phyloP scores from a whole-genome alignment of 2,888 invertebrate species.

The Ophioninae sp. region DNA sequence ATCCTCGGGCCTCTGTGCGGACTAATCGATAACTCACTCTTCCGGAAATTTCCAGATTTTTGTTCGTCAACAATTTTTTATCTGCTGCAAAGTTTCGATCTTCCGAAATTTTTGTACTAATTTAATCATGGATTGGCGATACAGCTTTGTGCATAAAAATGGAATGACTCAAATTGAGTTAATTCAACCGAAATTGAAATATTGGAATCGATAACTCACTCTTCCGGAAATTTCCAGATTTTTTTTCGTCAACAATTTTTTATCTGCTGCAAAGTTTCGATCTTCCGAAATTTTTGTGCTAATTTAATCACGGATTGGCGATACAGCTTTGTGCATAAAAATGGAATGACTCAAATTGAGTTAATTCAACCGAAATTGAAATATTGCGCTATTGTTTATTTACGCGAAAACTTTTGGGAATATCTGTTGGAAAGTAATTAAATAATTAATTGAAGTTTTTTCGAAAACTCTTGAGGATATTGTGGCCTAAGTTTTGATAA shows the following conservation, averaged over 20 bases:
- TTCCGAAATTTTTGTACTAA: background rate
- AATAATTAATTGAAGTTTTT: background rate
- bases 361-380: background rate
- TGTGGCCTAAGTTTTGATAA: background rate
- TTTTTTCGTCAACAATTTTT: background rate
- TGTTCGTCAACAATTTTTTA: background rate
- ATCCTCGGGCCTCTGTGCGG: slow-evolving; percentile 28
- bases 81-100: background rate
- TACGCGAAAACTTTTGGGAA: background rate
- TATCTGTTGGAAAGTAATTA: background rate
- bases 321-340: background rate
- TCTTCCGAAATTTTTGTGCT: background rate
- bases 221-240: slow-evolving; percentile 1
- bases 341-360: background rate
- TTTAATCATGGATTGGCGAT: background rate
- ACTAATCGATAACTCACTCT: slow-evolving; percentile 21
- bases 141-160: background rate
- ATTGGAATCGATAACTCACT: slow-evolving; percentile 23
- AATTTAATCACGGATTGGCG: background rate
- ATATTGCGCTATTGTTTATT: background rate
- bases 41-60: background rate
- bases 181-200: too few relatives aligned
- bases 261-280: background rate
- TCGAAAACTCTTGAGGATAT: background rate
- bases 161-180: too few relatives aligned